phyloP scores from a whole-genome alignment of 2,888 invertebrate species.

The Lithophane leautieri region DNA sequence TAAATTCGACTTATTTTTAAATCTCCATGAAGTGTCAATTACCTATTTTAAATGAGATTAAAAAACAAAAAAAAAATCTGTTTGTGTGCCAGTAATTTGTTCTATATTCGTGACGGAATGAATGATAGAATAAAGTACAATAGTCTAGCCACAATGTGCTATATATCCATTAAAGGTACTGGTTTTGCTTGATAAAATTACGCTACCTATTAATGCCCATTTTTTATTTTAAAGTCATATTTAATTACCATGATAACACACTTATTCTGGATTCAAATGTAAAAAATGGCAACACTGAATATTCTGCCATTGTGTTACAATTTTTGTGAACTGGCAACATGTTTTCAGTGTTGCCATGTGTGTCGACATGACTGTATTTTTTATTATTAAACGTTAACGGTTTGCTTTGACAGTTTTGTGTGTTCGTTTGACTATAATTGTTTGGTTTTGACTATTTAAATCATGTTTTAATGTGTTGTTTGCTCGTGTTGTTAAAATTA shows the following conservation, averaged over 20 bases:
- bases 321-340: slow-evolving; percentile 41
- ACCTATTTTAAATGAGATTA: slow-evolving; percentile 24
- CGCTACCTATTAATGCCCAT: slow-evolving; percentile 33
- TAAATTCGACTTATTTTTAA: slow-evolving; percentile 13
- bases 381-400: slow-evolving; percentile 20
- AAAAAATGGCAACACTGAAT: slow-evolving; percentile 35
- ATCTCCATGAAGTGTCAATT: slow-evolving; percentile 31
- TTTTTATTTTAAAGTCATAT: slow-evolving; percentile 37
- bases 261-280: slow-evolving; percentile 25
- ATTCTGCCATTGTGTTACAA: slow-evolving; percentile 23
- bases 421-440: slow-evolving; percentile 40
- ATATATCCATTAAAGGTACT: slow-evolving; percentile 60
- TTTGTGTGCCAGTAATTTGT: slow-evolving; percentile 36
- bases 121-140: slow-evolving; percentile 46
- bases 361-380: slow-evolving; percentile 33
- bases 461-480: slow-evolving; percentile 55
- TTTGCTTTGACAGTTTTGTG: slow-evolving; percentile 38
- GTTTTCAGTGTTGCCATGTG: slow-evolving; percentile 42
- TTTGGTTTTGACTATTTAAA: slow-evolving; percentile 50
- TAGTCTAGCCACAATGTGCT: slow-evolving; percentile 62
- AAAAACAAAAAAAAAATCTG: slow-evolving; percentile 6
- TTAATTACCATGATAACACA: slow-evolving; percentile 27
- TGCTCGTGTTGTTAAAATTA: slow-evolving; percentile 29
- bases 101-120: slow-evolving; percentile 17
- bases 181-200: slow-evolving; percentile 49